Conservation (phyloP, 1,140 invertebrate genomes). For the Aphelinus certus region DNA sequence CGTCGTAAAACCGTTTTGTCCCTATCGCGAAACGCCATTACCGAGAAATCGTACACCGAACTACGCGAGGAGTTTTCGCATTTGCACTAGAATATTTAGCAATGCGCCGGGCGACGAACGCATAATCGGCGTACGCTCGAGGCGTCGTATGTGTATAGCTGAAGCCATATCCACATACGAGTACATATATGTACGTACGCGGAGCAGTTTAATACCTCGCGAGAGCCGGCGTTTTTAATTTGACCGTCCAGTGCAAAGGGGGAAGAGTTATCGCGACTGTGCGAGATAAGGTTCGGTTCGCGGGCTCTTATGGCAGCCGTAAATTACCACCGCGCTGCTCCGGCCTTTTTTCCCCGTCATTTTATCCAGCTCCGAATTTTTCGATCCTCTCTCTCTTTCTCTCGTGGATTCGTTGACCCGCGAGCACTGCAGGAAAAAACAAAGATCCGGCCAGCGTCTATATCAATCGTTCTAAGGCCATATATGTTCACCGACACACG, state of each 20-base stretch:
- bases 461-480: no score
- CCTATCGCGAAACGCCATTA: no score
- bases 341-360: no score
- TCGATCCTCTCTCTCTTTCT: slow-evolving; percentile 6
- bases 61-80: no score
- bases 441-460: no score
- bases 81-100: background rate
- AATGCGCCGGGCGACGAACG: background rate
- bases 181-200: background rate
- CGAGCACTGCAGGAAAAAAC: background rate
- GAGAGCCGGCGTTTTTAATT: slow-evolving; percentile 28
- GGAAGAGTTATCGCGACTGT: slow-evolving; percentile 23
- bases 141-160: no score
- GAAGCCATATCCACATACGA: no score
- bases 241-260: slow-evolving; percentile 12
- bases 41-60: no score
- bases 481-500: no score
- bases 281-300: slow-evolving; percentile 4
- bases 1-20: no score
- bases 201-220: background rate
- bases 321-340: background rate
- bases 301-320: slow-evolving; percentile 22
- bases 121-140: slow-evolving; percentile 4
- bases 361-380: background rate
- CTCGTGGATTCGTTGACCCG: slow-evolving; percentile 9